A percentile compares a stretch with the other conserved stretches of the same genome.
phyloP scores from a whole-genome alignment of 2,888 invertebrate genomes.

The Brachyopa scutellaris region DNA sequence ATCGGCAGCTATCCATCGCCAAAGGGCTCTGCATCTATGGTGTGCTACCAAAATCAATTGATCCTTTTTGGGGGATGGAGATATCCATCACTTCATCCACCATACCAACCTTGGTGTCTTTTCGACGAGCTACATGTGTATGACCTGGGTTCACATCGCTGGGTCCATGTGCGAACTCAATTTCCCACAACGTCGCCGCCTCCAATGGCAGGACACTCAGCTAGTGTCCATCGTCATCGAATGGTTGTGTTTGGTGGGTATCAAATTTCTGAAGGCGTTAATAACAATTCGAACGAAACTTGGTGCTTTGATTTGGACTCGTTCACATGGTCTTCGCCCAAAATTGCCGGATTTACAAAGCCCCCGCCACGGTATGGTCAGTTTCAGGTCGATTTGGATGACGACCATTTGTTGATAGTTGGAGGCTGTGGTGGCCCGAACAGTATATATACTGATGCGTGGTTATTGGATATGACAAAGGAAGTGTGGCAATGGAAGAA shows the following conservation, averaged over 20 bases:
- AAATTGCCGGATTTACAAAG: slow-evolving; percentile 84
- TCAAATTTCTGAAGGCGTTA: slow-evolving; percentile 83
- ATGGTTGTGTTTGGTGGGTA: slow-evolving; percentile 93
- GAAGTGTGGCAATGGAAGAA: slow-evolving; percentile 89
- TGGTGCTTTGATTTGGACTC: slow-evolving; percentile 93
- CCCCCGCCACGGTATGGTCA: slow-evolving; percentile 96
- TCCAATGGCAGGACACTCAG: slow-evolving; percentile 94
- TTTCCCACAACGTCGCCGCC: slow-evolving; percentile 78
- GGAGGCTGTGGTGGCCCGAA: slow-evolving; percentile 95
- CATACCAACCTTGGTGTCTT: slow-evolving; percentile 92
- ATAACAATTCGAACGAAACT: slow-evolving; percentile 89
- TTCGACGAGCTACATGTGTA: slow-evolving; percentile 96
- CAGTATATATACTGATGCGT: slow-evolving; percentile 93
- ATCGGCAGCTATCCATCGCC: slow-evolving; percentile 94
- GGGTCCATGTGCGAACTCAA: slow-evolving; percentile 82
- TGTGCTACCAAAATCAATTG: slow-evolving; percentile 91
- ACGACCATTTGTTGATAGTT: slow-evolving; percentile 89
- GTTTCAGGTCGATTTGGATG: slow-evolving; percentile 92
- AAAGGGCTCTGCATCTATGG: slow-evolving; percentile 96
- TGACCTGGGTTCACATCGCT: slow-evolving; percentile 90
- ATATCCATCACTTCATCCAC: slow-evolving; percentile 92
- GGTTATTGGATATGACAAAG: slow-evolving; percentile 91
- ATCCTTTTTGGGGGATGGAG: slow-evolving; percentile 98
- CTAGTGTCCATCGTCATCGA: slow-evolving; percentile 90
- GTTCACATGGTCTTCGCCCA: slow-evolving; percentile 90